Evolutionary conservation across 2,797 vertebrate species (phyloP).

Genomic region (Takifugu ocellatus): DNA sequence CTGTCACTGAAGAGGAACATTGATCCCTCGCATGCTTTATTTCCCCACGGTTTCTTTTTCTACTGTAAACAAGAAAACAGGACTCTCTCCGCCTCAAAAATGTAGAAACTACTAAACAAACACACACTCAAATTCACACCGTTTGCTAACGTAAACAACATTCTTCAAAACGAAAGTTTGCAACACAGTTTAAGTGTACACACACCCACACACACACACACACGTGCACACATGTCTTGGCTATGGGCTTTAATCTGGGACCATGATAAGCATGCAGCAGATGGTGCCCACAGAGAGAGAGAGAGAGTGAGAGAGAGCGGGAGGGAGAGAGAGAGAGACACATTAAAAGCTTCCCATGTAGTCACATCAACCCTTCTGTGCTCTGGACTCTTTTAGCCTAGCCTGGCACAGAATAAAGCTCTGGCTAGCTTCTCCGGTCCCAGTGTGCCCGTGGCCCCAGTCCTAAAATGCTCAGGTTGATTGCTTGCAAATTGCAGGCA

Average conservation of each 20-base stretch:
- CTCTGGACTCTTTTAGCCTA: constrained; percentile 54
- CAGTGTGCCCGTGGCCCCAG: constrained; percentile 34
- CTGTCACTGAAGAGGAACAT: too few relatives aligned
- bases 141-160: constrained; percentile 25
- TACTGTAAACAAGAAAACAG: constrained; percentile 21
- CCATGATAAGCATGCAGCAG: constrained; percentile 69
- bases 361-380: constrained; percentile 57
- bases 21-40: too few relatives aligned
- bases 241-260: constrained; percentile 65
- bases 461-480: constrained; percentile 52
- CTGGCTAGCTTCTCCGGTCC: constrained; percentile 42
- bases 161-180: constrained; percentile 29
- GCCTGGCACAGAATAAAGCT: constrained; percentile 29
- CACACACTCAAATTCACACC: constrained; percentile 28
- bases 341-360: constrained; percentile 74
- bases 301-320: constrained; percentile 50
- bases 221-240: constrained; percentile 44
- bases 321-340: constrained; percentile 52
- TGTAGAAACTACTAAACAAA: constrained; percentile 13
- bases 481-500: constrained; percentile 34
- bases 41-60: constrained; percentile 11
- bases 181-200: constrained; percentile 20
- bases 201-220: constrained; percentile 17
- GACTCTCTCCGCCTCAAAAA: constrained; percentile 8
- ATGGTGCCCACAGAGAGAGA: constrained; percentile 67